Evolutionary conservation across 2,113 vertebrate species (phyloP), one percentile per base, ranked within the genome.

Genomic region (Pluvialis apricaria): DNA sequence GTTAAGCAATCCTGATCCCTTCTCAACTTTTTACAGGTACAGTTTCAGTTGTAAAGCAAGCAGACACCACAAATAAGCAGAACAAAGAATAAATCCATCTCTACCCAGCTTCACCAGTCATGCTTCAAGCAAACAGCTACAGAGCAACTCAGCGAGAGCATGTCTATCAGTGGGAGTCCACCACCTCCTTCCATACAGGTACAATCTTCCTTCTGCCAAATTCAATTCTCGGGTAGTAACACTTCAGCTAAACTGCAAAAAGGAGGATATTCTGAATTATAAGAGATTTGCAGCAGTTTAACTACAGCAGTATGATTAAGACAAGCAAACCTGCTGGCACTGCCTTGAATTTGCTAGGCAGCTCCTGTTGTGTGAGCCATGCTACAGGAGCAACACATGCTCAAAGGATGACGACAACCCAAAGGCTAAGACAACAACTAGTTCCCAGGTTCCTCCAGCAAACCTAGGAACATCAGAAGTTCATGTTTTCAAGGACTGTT

Each of bases 191-290:
- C 76, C 87, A 79, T 7, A 72, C 78, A 95, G 66, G 82, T 92
- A 79, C 75, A 45, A 2, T n/a, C 70, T 45, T 92, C 54, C 62
- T 88, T 28, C 84, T 86, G 90, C 79, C 92, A 96, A 93, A 88
- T 78, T 60, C 70, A 73, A 64, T 32, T 88, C 75, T 66, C 22
- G 0, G 32, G 51, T 47, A 88, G 71, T 62, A 88, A 86, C 91
- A 86, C 82, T 77, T 85, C 60, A 90, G 73, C 42, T 93, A 86
- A 96, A 83, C 61, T 86, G 84, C 36, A 94, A 70, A 94, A 80
- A 73, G 13, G 14, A 93, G 38, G n/a, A 76, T 77, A 73, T 79
- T 68, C 73, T 54, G 54, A 92, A 77, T 54, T 77, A 6, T 20
- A 32, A 49, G 29, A 80, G 42, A 86, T 77, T 17, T 91, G 40